These are phyloP conservation scores for Nematostella vectensis DNA, from an alignment of 92 coral and sea anemone species.

Conservation along the genomic window DNA sequence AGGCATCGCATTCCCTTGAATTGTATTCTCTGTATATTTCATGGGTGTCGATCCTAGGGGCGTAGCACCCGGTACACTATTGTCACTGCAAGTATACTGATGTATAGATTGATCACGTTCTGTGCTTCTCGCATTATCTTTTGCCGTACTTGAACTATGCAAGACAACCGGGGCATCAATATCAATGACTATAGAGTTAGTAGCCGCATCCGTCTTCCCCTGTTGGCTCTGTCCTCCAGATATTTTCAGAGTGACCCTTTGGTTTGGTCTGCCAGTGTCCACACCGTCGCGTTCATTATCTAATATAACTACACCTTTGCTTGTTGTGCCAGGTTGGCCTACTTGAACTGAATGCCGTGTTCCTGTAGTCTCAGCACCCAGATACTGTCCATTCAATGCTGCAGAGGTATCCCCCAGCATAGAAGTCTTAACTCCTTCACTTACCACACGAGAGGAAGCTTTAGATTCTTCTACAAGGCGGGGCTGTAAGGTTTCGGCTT, in stretches of 20 bases:
- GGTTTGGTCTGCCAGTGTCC: neutral
- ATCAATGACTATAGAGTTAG: conserved; percentile 6
- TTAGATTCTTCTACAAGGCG: neutral
- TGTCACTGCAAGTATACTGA: too few relatives aligned
- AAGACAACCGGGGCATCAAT: conserved; percentile 17
- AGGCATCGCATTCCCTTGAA: too few relatives aligned
- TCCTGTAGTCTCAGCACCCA: too few relatives aligned
- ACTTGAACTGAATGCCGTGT: neutral
- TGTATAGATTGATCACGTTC: too few relatives aligned
- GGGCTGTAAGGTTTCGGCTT: neutral
- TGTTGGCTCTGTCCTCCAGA: neutral
- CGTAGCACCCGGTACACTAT: too few relatives aligned
- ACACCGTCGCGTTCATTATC: neutral
- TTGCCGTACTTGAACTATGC: neutral
- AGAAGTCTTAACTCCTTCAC: neutral
- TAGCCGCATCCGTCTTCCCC: neutral
- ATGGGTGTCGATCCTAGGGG: too few relatives aligned
- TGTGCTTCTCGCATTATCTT: too few relatives aligned
- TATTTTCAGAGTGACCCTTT: neutral
- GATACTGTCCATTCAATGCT: too few relatives aligned
- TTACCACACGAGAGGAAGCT: neutral
- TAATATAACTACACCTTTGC: neutral
- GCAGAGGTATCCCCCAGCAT: neutral
- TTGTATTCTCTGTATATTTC: too few relatives aligned
- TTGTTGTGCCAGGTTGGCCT: neutral